These are phyloP conservation scores for Mugil cephalus DNA, from an alignment of 2,113 vertebrate species.

Conservation along the genomic window DNA sequence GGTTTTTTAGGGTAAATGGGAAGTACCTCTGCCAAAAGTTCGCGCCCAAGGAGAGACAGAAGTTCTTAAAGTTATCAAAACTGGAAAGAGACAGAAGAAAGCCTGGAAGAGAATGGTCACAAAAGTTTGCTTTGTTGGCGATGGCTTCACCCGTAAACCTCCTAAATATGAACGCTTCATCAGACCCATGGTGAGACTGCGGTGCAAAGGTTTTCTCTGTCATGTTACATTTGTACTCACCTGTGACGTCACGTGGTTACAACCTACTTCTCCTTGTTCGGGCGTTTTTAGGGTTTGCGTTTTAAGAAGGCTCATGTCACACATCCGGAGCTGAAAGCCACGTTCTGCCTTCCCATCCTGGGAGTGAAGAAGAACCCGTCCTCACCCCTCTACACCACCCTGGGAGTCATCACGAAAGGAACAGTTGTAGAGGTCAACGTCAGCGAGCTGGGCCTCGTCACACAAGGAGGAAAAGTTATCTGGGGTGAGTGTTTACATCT, in stretches of 20 bases:
- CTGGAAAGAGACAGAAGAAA: conserved; percentile 98
- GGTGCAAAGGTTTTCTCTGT: not conserved
- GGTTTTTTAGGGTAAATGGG: conserved; percentile 93
- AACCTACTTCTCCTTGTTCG: conserved; percentile 8
- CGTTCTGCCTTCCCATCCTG: conserved; percentile 96
- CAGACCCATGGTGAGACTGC: conserved; percentile 91
- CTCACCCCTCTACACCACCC: conserved; percentile 92
- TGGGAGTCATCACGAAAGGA: conserved; percentile 99
- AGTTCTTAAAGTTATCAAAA: conserved; percentile 95
- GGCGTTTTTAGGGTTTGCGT: conserved; percentile 88
- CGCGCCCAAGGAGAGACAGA: conserved; percentile 97
- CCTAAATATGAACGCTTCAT: conserved; percentile 99
- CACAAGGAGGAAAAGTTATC: conserved; percentile 98
- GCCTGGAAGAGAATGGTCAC: conserved; percentile 99
- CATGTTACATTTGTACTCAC: too few relatives aligned
- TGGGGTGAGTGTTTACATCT: conserved; percentile 90
- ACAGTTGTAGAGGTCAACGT: conserved; percentile 96
- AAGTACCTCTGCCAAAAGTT: conserved; percentile 97
- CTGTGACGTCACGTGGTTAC: not conserved
- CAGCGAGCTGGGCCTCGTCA: conserved; percentile 96
- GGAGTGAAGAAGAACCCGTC: conserved; percentile 99
- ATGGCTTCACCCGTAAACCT: conserved; percentile 97
- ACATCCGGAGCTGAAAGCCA: conserved; percentile 98
- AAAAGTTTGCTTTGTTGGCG: conserved; percentile 98
- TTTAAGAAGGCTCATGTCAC: conserved; percentile 98